Evolutionary conservation across 2,888 invertebrate species (phyloP), one percentile per base, ranked within the genome.

Genomic region (Heliconius aoede): DNA sequence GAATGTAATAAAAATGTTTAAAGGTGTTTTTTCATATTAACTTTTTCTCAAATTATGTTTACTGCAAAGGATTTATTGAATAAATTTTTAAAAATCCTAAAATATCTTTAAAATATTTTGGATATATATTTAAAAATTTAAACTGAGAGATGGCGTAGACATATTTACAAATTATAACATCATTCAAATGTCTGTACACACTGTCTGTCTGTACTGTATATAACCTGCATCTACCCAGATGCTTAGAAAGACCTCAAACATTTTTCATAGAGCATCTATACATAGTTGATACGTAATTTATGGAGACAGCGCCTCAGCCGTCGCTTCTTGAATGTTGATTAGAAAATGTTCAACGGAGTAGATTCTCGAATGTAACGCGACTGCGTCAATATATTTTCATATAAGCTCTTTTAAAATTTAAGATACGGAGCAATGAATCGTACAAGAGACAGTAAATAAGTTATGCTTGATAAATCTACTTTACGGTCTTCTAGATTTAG

Each of bases 271-370:
- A 88, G 88, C 88, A 88, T 87, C 88, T 87, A 85, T 89, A 90
- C 89, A 91, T 89, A 89, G 90, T 91, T 92, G 91, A 91, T 92
- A 91, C 87, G 90, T 91, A 92, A 93, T 93, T 93, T 93, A 93
- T 92, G 90, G 87, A 90, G 92, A 93, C 92, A 91, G 87, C 88
- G 88, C 85, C 86, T 85, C 85, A 80, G 84, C 85, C 85, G 84
- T 83, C 88, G 88, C 87, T 85, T 78, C 90, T 90, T 92, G 90
- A 92, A 93, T 93, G 88, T 89, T 92, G 90, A 93, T 93, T 90
- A 91, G 89, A 91, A 88, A 89, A 87, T 86, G 84, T 86, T 85
- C 83, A 82, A 81, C 82, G 80, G 75, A 83, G 85, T 84, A 83
- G 83, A 85, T 83, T 86, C 86, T 84, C 76, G 85, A 87, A 86